Conservation (phyloP, 2,797 vertebrate genomes). For the Molossus molossus region DNA sequence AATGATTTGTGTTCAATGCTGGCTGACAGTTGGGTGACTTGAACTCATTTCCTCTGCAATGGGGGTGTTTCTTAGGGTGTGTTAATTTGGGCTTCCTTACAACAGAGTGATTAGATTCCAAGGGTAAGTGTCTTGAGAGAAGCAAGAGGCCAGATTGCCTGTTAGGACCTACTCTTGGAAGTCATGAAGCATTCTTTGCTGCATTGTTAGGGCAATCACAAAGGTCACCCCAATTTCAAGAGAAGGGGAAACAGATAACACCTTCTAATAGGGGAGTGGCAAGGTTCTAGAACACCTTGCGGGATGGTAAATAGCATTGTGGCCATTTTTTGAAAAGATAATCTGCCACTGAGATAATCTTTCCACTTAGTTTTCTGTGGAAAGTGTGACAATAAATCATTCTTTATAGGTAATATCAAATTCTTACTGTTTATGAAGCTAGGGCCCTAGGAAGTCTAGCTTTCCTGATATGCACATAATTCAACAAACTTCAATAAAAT, state of each 20-base stretch:
- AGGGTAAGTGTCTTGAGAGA: not conserved
- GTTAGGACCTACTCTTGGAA: not conserved
- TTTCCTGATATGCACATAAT: not conserved
- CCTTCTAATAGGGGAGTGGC: not conserved
- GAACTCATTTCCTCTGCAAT: not conserved
- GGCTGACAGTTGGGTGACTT: accelerated
- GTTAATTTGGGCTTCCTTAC: not conserved
- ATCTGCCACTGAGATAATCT: not conserved
- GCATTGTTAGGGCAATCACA: not conserved
- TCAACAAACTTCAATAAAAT: not conserved
- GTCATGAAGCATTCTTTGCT: accelerated
- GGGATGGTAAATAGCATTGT: not conserved
- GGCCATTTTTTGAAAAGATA: not conserved
- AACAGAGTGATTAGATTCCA: not conserved
- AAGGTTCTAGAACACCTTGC: not conserved
- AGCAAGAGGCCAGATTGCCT: not conserved
- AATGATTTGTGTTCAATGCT: not conserved
- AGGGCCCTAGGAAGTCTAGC: not conserved
- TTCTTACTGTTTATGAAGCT: not conserved
- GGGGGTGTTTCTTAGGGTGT: not conserved
- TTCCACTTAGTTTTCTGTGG: not conserved
- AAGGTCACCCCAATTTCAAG: not conserved
- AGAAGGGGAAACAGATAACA: not conserved
- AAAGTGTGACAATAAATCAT: not conserved
- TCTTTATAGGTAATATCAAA: conserved; percentile 2